Base-by-base conservation (phyloP, 2,113 vertebrate genomes). In the Petromus typicus region DNA sequence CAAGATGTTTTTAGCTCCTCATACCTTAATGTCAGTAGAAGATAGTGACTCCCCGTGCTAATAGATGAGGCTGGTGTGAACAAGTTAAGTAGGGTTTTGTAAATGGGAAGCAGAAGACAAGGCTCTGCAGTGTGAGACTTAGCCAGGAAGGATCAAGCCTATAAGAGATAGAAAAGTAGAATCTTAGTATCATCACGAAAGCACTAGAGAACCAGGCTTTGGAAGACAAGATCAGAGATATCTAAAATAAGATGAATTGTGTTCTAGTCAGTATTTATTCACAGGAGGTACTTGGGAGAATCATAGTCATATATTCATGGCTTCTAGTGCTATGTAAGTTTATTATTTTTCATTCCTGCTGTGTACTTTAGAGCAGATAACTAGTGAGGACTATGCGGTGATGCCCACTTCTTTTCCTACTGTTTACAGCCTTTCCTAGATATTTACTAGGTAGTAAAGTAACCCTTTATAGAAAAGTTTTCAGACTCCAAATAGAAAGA, bases 41-140 rank as follows among this genome's bases (percentile, higher is more conserved):
- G 14, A 43, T 13, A 81, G 0, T 66, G n/a, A 54, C 40, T 61
- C 2, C 32, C 7, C 32, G 5, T 7, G 37, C 23, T 23, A 79
- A 45, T 63, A 93, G 59, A 22, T 85, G 82, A 71, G 73, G 30
- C 43, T 92, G 71, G 82, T 95, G 85, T 92, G 51, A 93, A 67
- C 51, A 57, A 2, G 12, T 76, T 94, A 71, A 71, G 11, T 71
- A 22, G 20, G 20, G 11, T 71, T 92, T 94, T 45, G 22, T 48
- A 86, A 85, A 91, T 83, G 32, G 23, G 56, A 87, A 87, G 12
- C n/a, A 76, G 7, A 13, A 66, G 23, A 82, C 75, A 81, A 54
- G 40, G 5, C 3, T 93, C 89, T 76, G 66, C 59, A 75, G 37
- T 20, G 2, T 9, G 48, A 84, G 23, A 22, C 14, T 80, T 43